Conservation (phyloP, 2,888 invertebrate species). For the Lottia gigantea region DNA sequence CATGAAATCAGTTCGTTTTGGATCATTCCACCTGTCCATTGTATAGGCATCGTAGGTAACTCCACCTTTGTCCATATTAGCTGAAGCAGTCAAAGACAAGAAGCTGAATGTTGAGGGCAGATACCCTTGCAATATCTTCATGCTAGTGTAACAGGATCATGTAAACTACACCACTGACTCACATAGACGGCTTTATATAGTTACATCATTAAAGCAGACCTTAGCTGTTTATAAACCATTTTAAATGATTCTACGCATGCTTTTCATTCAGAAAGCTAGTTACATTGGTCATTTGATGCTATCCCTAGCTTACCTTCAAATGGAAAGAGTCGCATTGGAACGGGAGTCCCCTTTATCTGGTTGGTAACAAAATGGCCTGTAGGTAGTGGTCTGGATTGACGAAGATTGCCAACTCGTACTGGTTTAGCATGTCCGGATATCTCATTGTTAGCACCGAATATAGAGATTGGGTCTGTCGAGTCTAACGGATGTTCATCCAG, state of each 20-base stretch:
- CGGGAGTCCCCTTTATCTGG: constrained; percentile 37
- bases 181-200: neutral
- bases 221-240: too few species aligned
- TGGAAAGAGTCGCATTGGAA: constrained; percentile 44
- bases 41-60: constrained; percentile 50
- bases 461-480: constrained; percentile 31
- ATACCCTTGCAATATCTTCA: too few species aligned
- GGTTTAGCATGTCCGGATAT: constrained; percentile 36
- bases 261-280: too few species aligned
- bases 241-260: too few species aligned
- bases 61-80: constrained; percentile 38
- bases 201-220: too few species aligned
- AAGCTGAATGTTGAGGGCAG: neutral
- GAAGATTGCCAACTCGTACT: constrained; percentile 33
- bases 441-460: constrained; percentile 39
- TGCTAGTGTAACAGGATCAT: too few species aligned
- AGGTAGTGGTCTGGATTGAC: constrained; percentile 39
- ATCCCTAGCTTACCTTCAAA: constrained; percentile 42
- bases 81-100: constrained; percentile 23
- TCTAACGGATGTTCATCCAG: constrained; percentile 40
- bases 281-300: neutral
- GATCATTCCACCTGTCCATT: constrained; percentile 48
- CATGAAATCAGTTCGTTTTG: constrained; percentile 45
- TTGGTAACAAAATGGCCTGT: constrained; percentile 50
- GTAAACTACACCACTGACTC: too few species aligned